Evolutionary conservation across 92 coral and sea anemone genomes (phyloP).

Genomic region (Pocillopora meandrina): DNA sequence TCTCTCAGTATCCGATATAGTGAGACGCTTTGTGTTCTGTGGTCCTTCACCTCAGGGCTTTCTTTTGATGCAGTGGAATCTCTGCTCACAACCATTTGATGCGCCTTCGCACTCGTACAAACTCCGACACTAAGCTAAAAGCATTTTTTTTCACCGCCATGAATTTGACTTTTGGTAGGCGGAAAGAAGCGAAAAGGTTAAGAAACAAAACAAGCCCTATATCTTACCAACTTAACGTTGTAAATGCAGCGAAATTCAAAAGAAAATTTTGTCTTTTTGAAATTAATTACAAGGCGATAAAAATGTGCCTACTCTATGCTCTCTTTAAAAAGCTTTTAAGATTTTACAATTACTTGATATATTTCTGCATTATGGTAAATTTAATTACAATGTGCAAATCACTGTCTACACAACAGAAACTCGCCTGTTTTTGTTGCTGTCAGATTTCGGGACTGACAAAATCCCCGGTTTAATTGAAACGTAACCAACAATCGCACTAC

Average conservation of each 20-base stretch:
- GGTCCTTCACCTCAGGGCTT: too few relatives aligned
- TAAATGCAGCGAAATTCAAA: not conserved
- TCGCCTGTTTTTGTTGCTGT: not conserved
- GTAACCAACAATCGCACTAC: too few relatives aligned
- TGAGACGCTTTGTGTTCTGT: not conserved
- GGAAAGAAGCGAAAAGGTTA: not conserved
- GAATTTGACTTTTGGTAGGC: too few relatives aligned
- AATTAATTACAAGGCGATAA: slow-evolving; percentile 14
- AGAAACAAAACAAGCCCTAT: not conserved
- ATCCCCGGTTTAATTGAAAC: not conserved
- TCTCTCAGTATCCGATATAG: not conserved
- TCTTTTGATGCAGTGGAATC: too few relatives aligned
- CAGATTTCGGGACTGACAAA: not conserved
- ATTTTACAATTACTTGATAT: not conserved
- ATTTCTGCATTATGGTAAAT: not conserved
- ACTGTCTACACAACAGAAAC: not conserved
- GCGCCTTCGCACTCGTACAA: too few relatives aligned
- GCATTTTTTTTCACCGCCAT: too few relatives aligned
- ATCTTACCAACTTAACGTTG: not conserved
- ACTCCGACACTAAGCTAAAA: too few relatives aligned
- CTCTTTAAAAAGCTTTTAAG: slow-evolving; percentile 16
- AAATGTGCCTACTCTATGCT: slow-evolving; percentile 46
- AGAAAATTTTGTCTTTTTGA: too few relatives aligned
- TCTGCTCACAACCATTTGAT: too few relatives aligned
- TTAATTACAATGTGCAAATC: not conserved